These are phyloP conservation scores for Bambusicola thoracicus DNA, from an alignment of 2,113 vertebrate genomes.

Conservation along the genomic window DNA sequence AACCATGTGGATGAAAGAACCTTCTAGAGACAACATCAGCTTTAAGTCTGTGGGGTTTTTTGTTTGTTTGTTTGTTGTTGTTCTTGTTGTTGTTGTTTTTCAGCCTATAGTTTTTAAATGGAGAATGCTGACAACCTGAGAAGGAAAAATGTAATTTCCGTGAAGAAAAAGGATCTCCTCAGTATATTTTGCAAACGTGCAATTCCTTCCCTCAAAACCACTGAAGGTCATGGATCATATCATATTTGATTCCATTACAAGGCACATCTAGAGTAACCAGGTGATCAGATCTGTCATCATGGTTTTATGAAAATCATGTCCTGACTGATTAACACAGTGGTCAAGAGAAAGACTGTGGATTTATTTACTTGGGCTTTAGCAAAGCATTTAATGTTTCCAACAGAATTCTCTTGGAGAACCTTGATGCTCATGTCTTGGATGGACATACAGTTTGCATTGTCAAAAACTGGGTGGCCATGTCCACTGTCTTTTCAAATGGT, in stretches of 20 bases:
- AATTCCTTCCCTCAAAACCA: not conserved
- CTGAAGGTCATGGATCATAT: not conserved
- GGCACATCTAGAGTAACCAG: not conserved
- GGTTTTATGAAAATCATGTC: not conserved
- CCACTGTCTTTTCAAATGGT: not conserved
- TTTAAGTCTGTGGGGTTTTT: not conserved
- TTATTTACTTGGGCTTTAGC: not conserved
- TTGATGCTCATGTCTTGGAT: not conserved
- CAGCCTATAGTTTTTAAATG: not conserved
- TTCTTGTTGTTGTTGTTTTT: too few species aligned
- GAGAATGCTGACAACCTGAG: not conserved
- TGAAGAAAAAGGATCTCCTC: not conserved
- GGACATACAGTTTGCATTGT: not conserved
- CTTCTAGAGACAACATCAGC: not conserved
- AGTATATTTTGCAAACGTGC: not conserved
- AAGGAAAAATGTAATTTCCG: not conserved
- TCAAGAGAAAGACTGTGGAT: not conserved
- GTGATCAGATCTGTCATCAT: not conserved
- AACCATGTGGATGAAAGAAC: slow-evolving; percentile 25
- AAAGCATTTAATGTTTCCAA: not conserved
- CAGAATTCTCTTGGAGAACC: not conserved
- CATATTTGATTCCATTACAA: not conserved
- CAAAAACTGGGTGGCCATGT: too few species aligned
- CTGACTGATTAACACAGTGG: not conserved
- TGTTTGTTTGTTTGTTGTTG: too few species aligned